A percentile compares a stretch with the other conserved stretches of the same genome.
These are phyloP conservation scores for Darevskia mixta DNA, from an alignment of 2,797 vertebrate species.

Conservation along the genomic window DNA sequence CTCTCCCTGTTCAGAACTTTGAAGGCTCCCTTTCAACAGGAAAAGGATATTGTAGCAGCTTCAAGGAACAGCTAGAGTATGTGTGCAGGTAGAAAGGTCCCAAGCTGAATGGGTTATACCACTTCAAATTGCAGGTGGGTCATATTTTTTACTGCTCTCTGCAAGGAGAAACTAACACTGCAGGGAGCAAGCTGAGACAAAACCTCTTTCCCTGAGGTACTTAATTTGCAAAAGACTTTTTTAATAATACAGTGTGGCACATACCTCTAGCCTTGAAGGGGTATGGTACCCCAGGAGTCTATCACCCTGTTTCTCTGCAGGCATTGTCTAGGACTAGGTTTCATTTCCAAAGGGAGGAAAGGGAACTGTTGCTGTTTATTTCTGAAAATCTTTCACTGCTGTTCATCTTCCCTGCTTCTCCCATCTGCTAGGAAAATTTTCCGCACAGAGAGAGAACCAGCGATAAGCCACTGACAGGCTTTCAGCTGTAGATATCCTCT, in stretches of 20 bases:
- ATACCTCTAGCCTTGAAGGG: neutral
- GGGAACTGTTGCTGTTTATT: neutral
- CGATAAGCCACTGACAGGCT: neutral
- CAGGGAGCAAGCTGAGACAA: neutral
- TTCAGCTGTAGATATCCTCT: neutral
- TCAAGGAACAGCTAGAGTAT: neutral
- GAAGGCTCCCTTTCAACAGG: neutral
- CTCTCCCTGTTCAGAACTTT: neutral
- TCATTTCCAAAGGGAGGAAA: neutral
- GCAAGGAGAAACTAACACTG: neutral
- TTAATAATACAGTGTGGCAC: neutral
- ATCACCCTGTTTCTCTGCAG: neutral
- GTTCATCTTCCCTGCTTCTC: neutral
- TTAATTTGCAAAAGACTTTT: too few relatives aligned
- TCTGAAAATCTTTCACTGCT: neutral
- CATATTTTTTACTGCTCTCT: neutral
- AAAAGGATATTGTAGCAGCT: neutral
- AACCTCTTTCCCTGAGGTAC: neutral
- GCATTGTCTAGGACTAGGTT: neutral
- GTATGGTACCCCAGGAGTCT: neutral
- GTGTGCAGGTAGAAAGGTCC: neutral
- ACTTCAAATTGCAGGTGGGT: neutral
- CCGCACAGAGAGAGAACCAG: neutral
- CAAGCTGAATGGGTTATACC: neutral
- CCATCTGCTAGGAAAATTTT: neutral